Conservation (phyloP, 1,140 invertebrate species). For the Maconellicoccus hirsutus region DNA sequence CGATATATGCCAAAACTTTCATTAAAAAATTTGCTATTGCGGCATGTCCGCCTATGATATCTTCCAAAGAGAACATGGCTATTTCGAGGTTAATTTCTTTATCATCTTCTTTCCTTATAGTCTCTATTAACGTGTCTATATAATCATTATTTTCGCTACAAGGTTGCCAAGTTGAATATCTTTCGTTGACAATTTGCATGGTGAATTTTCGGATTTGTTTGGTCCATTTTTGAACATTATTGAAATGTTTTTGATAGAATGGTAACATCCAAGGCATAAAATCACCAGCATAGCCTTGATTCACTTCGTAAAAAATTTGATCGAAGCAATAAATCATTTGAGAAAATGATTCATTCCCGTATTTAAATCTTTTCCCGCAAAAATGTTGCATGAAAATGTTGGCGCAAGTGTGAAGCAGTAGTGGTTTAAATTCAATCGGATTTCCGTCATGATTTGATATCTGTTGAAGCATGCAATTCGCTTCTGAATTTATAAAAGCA, state of each 20-base stretch:
- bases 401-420: slow-evolving; percentile 35
- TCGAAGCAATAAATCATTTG: slow-evolving; percentile 62
- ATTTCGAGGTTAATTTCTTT: slow-evolving; percentile 43
- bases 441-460: slow-evolving; percentile 32
- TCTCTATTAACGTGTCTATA: slow-evolving; percentile 57
- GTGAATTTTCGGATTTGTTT: slow-evolving; percentile 58
- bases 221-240: slow-evolving; percentile 53
- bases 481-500: slow-evolving; percentile 46
- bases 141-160: slow-evolving; percentile 43
- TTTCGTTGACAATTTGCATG: slow-evolving; percentile 52
- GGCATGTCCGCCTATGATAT: slow-evolving; percentile 76
- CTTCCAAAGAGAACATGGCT: slow-evolving; percentile 57
- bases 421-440: slow-evolving; percentile 31
- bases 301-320: slow-evolving; percentile 79
- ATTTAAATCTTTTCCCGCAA: slow-evolving; percentile 59
- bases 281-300: slow-evolving; percentile 75
- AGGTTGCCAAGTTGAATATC: slow-evolving; percentile 36
- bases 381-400: slow-evolving; percentile 78
- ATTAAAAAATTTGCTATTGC: slow-evolving; percentile 68
- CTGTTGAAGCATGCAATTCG: slow-evolving; percentile 44
- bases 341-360: slow-evolving; percentile 49
- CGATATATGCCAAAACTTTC: slow-evolving; percentile 57
- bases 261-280: slow-evolving; percentile 74
- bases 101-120: slow-evolving; percentile 49
- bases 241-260: slow-evolving; percentile 54